phyloP scores from a whole-genome alignment of 2,797 vertebrate genomes.

The Aulostomus chinensis region DNA sequence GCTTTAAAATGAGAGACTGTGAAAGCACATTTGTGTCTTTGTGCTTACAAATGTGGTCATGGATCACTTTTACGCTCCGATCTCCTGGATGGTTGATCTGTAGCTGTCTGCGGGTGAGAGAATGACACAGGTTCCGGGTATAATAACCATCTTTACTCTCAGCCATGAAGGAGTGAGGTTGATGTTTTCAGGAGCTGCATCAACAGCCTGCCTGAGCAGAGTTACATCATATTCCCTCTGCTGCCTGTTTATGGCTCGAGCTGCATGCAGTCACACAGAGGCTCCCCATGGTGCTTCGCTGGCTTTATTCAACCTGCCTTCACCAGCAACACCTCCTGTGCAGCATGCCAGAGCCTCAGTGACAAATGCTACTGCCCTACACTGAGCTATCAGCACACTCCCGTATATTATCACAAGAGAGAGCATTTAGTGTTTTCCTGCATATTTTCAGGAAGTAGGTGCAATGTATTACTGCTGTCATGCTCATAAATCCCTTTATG shows the following conservation, averaged over 20 bases:
- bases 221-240: slow-evolving; percentile 50
- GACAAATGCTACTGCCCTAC: slow-evolving; percentile 10
- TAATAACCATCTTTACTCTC: background rate
- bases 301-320: slow-evolving; percentile 30
- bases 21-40: too few relatives aligned
- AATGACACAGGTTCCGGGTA: too few relatives aligned
- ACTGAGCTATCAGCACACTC: slow-evolving; percentile 4
- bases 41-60: too few relatives aligned
- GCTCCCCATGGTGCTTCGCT: slow-evolving; percentile 17
- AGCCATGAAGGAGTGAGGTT: background rate
- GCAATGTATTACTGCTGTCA: slow-evolving; percentile 19
- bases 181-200: slow-evolving; percentile 14
- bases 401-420: slow-evolving; percentile 14
- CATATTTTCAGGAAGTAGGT: slow-evolving; percentile 20
- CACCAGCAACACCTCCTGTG: slow-evolving; percentile 8
- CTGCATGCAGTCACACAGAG: slow-evolving; percentile 5
- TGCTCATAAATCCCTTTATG: slow-evolving; percentile 47
- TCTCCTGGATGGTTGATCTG: too few relatives aligned
- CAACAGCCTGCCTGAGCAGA: slow-evolving; percentile 8
- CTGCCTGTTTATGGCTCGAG: slow-evolving; percentile 16
- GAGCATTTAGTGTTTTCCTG: too few relatives aligned
- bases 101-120: too few relatives aligned
- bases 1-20: too few relatives aligned
- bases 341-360: slow-evolving; percentile 14
- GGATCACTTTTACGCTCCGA: too few relatives aligned